Conservation (phyloP, 1,140 invertebrate species). For the Scaptomyza hsui region DNA sequence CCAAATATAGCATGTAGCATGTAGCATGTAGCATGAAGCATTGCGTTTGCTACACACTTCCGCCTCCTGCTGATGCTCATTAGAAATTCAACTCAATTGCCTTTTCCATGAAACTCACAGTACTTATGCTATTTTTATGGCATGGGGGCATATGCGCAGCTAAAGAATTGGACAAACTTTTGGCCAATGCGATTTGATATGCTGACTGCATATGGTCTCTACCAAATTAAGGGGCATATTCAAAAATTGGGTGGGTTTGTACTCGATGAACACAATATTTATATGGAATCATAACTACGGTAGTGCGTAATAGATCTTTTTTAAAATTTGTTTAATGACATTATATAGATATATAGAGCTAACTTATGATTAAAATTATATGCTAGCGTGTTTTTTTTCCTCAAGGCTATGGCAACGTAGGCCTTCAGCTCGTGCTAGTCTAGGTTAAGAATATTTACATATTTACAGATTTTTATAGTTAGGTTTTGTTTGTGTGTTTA, state of each 20-base stretch:
- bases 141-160: constrained; percentile 9
- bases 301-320: too few species aligned
- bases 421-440: too few species aligned
- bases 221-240: background rate
- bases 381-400: too few species aligned
- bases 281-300: too few species aligned
- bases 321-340: too few species aligned
- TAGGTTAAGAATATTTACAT: too few species aligned
- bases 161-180: constrained; percentile 26
- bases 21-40: background rate
- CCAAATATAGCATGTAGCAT: too few species aligned
- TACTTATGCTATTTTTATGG: constrained; percentile 50
- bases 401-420: too few species aligned
- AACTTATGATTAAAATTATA: too few species aligned
- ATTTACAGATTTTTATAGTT: too few species aligned
- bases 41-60: background rate
- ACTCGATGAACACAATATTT: background rate
- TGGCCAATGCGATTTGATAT: constrained; percentile 29
- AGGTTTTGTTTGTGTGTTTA: too few species aligned
- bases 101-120: constrained; percentile 61
- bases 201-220: background rate
- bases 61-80: background rate
- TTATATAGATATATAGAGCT: too few species aligned
- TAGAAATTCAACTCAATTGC: constrained; percentile 58
- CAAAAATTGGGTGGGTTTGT: background rate